Conservation (phyloP, 2,888 invertebrate genomes). For the Choreutis nemorana region DNA sequence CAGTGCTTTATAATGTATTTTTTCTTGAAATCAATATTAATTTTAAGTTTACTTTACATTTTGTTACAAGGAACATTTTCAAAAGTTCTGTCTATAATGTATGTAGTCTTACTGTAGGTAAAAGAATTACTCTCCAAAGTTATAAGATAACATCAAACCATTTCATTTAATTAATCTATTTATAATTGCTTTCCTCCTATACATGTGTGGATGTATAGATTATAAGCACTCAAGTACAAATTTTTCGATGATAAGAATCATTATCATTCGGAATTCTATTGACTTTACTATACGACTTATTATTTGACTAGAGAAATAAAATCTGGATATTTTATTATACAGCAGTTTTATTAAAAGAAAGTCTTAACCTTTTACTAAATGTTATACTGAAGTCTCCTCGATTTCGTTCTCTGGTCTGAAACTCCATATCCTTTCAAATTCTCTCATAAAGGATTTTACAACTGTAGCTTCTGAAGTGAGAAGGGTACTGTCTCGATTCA, state of each 20-base stretch:
- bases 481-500: slow-evolving; percentile 28
- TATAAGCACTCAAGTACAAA: slow-evolving; percentile 58
- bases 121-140: too few species aligned
- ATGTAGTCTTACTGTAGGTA: too few species aligned
- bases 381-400: background rate
- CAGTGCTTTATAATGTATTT: slow-evolving; percentile 4
- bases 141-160: too few species aligned
- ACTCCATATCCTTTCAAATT: slow-evolving; percentile 40
- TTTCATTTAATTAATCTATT: too few species aligned
- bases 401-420: slow-evolving; percentile 7
- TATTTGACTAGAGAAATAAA: slow-evolving; percentile 40
- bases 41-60: too few species aligned
- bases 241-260: slow-evolving; percentile 17
- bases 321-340: slow-evolving; percentile 55
- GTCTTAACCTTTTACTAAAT: background rate
- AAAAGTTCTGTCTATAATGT: too few species aligned
- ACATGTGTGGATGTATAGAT: slow-evolving; percentile 18
- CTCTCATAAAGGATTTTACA: slow-evolving; percentile 22
- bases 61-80: too few species aligned
- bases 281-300: slow-evolving; percentile 23
- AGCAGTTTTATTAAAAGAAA: background rate
- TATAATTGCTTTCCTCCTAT: background rate
- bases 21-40: too few species aligned
- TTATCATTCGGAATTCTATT: slow-evolving; percentile 23
- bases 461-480: slow-evolving; percentile 29